phyloP scores from a whole-genome alignment of 2,113 vertebrate species.

The Erythrolamprus reginae region DNA sequence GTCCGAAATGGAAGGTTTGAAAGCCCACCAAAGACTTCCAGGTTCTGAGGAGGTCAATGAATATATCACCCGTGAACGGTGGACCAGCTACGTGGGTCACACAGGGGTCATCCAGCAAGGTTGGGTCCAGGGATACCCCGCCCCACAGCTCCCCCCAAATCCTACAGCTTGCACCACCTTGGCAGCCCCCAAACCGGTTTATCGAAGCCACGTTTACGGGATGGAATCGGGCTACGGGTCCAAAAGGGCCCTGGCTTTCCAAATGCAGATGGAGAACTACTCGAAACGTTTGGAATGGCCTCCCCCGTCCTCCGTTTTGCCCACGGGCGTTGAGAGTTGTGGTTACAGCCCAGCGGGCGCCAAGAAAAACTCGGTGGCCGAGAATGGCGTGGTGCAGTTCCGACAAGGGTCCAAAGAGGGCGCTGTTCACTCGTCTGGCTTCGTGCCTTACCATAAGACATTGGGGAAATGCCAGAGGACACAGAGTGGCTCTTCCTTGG shows the following conservation, averaged over 20 bases:
- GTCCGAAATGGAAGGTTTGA: slow-evolving; percentile 46
- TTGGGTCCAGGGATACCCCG: slow-evolving; percentile 47
- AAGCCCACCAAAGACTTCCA: rapidly evolving
- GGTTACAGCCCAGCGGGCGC: slow-evolving; percentile 43
- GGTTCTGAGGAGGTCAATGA: slow-evolving; percentile 49
- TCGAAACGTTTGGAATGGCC: slow-evolving; percentile 67
- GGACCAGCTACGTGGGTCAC: slow-evolving; percentile 55
- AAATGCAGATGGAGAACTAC: slow-evolving; percentile 51
- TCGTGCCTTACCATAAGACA: slow-evolving; percentile 36
- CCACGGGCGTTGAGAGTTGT: not conserved
- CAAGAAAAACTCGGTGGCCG: slow-evolving; percentile 45
- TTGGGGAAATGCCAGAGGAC: slow-evolving; percentile 50
- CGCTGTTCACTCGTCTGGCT: rapidly evolving
- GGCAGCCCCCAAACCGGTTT: slow-evolving; percentile 81
- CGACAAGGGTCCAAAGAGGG: slow-evolving; percentile 62
- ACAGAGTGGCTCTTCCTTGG: slow-evolving; percentile 38
- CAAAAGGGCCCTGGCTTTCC: slow-evolving; percentile 57
- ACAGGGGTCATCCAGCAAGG: slow-evolving; percentile 28
- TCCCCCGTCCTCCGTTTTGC: slow-evolving; percentile 8
- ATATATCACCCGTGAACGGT: slow-evolving; percentile 50
- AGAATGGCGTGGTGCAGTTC: slow-evolving; percentile 52
- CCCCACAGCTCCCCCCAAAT: slow-evolving; percentile 40
- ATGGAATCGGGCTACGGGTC: slow-evolving; percentile 62
- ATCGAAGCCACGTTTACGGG: slow-evolving; percentile 72
- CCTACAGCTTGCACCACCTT: slow-evolving; percentile 61